Conservation (phyloP, 2,113 vertebrate genomes). For the Aspidoscelis tigris region DNA sequence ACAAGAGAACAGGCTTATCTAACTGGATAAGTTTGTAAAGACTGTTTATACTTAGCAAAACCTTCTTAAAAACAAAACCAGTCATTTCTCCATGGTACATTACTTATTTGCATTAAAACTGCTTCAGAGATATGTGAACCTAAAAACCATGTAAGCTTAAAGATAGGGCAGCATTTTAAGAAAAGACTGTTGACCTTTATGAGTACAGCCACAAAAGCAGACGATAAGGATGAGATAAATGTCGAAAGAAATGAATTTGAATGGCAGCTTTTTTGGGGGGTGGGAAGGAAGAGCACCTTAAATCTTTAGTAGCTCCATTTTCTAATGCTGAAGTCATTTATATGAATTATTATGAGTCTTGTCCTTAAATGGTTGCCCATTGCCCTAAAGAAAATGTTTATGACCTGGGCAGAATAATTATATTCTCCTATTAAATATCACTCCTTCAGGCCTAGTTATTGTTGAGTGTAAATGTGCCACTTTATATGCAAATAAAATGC, state of each 20-base stretch:
- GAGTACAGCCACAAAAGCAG: slow-evolving; percentile 44
- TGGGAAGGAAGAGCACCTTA: slow-evolving; percentile 15
- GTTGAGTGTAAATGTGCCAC: slow-evolving; percentile 75
- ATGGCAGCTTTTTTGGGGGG: slow-evolving; percentile 43
- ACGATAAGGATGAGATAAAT: slow-evolving; percentile 48
- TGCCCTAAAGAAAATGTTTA: slow-evolving; percentile 80
- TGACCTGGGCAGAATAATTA: slow-evolving; percentile 74
- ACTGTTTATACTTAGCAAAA: slow-evolving; percentile 10
- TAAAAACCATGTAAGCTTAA: neutral
- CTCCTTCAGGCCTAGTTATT: slow-evolving; percentile 77
- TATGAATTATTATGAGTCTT: slow-evolving; percentile 71
- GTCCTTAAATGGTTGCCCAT: slow-evolving; percentile 67
- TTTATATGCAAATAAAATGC: slow-evolving; percentile 82
- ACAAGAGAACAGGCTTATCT: neutral
- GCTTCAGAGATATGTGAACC: slow-evolving; percentile 24
- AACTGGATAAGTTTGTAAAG: neutral
- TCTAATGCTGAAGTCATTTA: slow-evolving; percentile 58
- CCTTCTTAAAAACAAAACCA: slow-evolving; percentile 44
- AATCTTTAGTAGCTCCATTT: slow-evolving; percentile 59
- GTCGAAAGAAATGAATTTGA: slow-evolving; percentile 61
- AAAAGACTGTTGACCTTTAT: slow-evolving; percentile 53
- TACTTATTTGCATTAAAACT: slow-evolving; percentile 42
- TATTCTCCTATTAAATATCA: slow-evolving; percentile 75
- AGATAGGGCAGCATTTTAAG: slow-evolving; percentile 49
- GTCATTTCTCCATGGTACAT: slow-evolving; percentile 35